Percentiles rank a stretch among this genome's conserved stretches.
These are phyloP conservation scores for Bostrychus sinensis DNA, from an alignment of 2,113 vertebrate species.

Conservation along the genomic window DNA sequence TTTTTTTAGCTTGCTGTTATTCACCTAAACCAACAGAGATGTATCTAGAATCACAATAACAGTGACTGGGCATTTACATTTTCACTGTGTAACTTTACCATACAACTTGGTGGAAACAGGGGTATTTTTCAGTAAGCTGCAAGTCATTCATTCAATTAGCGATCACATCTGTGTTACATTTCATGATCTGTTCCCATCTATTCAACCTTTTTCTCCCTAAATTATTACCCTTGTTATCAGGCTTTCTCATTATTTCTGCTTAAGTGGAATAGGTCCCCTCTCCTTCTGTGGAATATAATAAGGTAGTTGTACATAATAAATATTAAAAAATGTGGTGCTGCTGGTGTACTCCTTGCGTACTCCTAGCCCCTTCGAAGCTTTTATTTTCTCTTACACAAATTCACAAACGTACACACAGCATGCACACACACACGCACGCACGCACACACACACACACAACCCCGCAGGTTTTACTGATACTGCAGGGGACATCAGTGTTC, in stretches of 20 bases:
- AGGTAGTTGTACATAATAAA: slow-evolving; percentile 69
- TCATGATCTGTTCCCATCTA: too few species aligned
- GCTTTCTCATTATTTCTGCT: not conserved
- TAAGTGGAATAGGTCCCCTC: not conserved
- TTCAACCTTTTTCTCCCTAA: too few species aligned
- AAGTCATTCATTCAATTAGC: not conserved
- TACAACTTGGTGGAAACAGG: not conserved
- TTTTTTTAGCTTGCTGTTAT: too few species aligned
- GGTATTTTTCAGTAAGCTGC: not conserved
- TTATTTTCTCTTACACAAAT: slow-evolving; percentile 46
- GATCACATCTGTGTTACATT: not conserved
- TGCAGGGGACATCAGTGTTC: slow-evolving; percentile 49
- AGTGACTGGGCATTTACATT: too few species aligned
- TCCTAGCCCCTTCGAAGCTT: slow-evolving; percentile 15
- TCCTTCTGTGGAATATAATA: slow-evolving; percentile 24
- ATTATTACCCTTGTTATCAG: too few species aligned
- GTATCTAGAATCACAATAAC: too few species aligned
- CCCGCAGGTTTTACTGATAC: slow-evolving; percentile 34
- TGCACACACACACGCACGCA: slow-evolving; percentile 38
- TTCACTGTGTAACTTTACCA: too few species aligned
- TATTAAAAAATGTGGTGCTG: slow-evolving; percentile 73
- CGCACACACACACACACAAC: slow-evolving; percentile 41
- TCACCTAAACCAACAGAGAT: too few species aligned
- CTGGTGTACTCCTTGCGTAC: slow-evolving; percentile 73
- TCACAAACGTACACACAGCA: slow-evolving; percentile 27